phyloP scores from a whole-genome alignment of 2,888 invertebrate genomes.

The Xylocampa areola region DNA sequence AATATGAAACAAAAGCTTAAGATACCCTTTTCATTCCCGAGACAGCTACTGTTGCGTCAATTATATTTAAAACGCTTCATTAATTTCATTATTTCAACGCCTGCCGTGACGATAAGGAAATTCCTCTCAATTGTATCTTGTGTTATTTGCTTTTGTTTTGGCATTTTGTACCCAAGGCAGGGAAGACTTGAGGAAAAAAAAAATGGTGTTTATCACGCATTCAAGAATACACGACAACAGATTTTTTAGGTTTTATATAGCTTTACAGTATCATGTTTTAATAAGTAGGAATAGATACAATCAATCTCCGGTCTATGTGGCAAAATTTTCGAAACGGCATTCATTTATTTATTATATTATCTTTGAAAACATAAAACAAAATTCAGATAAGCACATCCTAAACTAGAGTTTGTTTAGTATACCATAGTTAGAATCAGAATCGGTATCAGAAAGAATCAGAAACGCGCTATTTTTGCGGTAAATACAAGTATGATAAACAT shows the following conservation, averaged over 20 bases:
- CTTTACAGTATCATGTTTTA: no score
- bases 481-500: no score
- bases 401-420: no score
- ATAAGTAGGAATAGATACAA: no score
- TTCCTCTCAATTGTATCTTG: conserved; percentile 32
- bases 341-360: no score
- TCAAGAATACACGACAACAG: background rate
- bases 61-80: conserved; percentile 45
- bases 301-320: no score
- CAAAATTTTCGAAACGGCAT: no score
- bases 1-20: conserved; percentile 47
- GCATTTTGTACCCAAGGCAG: background rate
- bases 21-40: conserved; percentile 34
- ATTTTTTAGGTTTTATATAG: background rate
- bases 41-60: conserved; percentile 8
- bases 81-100: conserved; percentile 25
- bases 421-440: no score
- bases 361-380: no score
- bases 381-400: no score
- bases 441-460: no score
- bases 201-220: conserved; percentile 4
- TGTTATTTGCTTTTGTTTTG: conserved; percentile 2
- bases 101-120: conserved; percentile 15
- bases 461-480: no score
- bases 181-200: background rate